phyloP scores from a whole-genome alignment of 1,140 invertebrate species.

The Choristoneura fumiferana region DNA sequence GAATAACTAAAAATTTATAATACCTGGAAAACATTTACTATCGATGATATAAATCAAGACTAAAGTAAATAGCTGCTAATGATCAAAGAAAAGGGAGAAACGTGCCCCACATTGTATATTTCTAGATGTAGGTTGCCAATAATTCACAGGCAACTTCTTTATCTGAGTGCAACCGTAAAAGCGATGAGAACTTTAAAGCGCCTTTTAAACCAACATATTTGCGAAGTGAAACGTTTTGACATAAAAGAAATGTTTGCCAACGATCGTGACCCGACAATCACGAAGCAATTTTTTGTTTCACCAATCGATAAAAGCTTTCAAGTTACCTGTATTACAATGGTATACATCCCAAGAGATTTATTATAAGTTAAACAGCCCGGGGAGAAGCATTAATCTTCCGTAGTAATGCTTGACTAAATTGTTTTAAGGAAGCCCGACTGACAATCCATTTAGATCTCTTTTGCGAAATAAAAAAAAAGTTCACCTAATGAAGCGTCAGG shows the following conservation, averaged over 20 bases:
- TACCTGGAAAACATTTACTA: too few relatives aligned
- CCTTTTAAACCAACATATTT: constrained; percentile 23
- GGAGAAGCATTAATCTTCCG: constrained; percentile 37
- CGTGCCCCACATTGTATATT: neutral
- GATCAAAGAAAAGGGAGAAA: neutral
- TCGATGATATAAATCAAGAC: neutral
- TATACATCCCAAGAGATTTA: constrained; percentile 34
- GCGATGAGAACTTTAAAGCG: constrained; percentile 17
- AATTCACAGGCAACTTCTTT: neutral
- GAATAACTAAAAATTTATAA: too few relatives aligned
- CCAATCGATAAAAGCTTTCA: constrained; percentile 37
- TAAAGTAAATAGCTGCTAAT: neutral
- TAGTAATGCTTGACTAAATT: constrained; percentile 39
- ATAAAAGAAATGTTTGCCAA: constrained; percentile 23
- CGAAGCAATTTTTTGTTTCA: constrained; percentile 37
- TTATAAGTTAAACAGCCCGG: constrained; percentile 32
- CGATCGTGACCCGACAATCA: constrained; percentile 39
- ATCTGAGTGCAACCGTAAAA: constrained; percentile 8
- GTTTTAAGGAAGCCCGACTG: constrained; percentile 37
- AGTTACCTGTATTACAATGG: constrained; percentile 30
- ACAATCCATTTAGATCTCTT: constrained; percentile 42
- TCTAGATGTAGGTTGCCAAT: constrained; percentile 9
- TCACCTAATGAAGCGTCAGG: constrained; percentile 46
- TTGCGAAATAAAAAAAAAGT: constrained; percentile 37
- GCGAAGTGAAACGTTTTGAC: constrained; percentile 23